Base-by-base conservation (phyloP, 2,113 vertebrate genomes). In the Sterrhoptilus dennistouni region DNA sequence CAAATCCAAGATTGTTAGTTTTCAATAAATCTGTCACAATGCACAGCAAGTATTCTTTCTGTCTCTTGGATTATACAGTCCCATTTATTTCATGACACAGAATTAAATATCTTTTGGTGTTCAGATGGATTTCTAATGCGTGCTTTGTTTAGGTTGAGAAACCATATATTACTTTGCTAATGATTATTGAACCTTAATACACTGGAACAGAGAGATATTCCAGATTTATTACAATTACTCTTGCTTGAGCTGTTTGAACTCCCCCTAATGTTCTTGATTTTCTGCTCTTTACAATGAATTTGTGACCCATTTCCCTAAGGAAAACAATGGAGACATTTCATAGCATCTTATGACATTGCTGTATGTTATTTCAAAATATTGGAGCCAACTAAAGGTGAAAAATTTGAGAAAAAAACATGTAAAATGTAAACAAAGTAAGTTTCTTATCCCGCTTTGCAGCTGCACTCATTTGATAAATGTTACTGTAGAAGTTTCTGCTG, bases 261-360 rank as follows among this genome's bases (percentile, higher is more conserved):
- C 9, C 33, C 27, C 18, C 44, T 33, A 40, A 77, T 44, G 69
- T 87, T 69, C 72, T 90, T 81, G 60, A 31, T 90, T 94, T 96
- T 19, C 64, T 75, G 25, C 50, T 90, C 49, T 86, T 93, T 52
- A 33, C 33, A 81, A 94, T 86, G 90, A 89, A 69, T 88, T 66
- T 81, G 40, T 83, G 83, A 94, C 57, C 87, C 28, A 63, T 89
- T 89, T 93, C 83, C 49, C 64, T 60, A 76, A 72, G 72, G 76
- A 69, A 90, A 96, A 95, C 36, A 94, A 92, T 21, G 33, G 82
- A 95, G 90, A 76, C 9, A 52, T 92, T 96, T 83, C 45, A 65
- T 83, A 93, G 38, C 49, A 36, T 89, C 70, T 86, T 70, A 76
- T 57, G 56, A 50, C 14, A 42, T 80, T 76, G 35, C 74, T 91